Conservation (phyloP, 2,113 vertebrate genomes). For the Ondatra zibethicus region DNA sequence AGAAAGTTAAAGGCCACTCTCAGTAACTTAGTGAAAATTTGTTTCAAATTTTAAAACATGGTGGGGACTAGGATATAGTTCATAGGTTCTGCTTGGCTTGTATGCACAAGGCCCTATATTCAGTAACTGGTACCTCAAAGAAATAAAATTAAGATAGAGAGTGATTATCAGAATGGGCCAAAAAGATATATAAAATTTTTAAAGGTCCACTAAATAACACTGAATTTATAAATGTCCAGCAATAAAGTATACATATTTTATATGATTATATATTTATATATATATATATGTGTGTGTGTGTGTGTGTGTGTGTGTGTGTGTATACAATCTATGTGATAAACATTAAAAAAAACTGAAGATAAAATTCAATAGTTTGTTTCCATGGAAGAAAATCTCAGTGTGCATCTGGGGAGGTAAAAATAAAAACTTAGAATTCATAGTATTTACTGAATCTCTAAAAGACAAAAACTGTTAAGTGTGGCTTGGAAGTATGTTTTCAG, state of each 20-base stretch:
- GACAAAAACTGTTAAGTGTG: neutral
- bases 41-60: neutral
- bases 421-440: neutral
- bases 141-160: neutral
- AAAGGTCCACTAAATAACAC: neutral
- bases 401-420: neutral
- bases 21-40: neutral
- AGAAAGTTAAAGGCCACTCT: neutral
- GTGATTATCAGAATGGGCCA: neutral
- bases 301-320: too few relatives aligned
- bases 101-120: neutral
- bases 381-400: neutral
- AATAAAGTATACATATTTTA: neutral
- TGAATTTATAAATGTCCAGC: neutral
- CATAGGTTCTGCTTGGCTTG: neutral
- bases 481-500: neutral
- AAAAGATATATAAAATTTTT: neutral
- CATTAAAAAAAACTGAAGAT: neutral
- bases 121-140: neutral
- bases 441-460: neutral
- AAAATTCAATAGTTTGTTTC: neutral
- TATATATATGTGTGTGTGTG: too few relatives aligned
- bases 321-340: neutral
- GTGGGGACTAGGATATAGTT: neutral
- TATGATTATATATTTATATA: neutral